Evolutionary conservation across 1,140 invertebrate genomes (phyloP).

Genomic region (Drosophila erecta): DNA sequence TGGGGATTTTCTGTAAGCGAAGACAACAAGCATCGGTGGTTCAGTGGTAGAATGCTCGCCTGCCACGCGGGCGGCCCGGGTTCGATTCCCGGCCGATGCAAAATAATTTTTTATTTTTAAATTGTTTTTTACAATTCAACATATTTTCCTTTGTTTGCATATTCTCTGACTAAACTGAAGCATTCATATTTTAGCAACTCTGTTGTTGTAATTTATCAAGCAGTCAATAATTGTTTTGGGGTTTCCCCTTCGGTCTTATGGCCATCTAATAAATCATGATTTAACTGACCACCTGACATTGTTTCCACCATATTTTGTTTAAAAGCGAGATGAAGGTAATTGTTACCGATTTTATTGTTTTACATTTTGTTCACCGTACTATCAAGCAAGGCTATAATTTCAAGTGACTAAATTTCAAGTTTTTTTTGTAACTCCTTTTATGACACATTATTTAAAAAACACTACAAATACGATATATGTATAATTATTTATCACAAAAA

Average conservation of each 20-base stretch:
- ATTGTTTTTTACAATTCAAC: too few relatives aligned
- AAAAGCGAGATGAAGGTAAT: background rate
- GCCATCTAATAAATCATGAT: constrained; percentile 31
- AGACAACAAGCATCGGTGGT: constrained; percentile 86
- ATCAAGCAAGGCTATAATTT: background rate
- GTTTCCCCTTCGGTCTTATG: constrained; percentile 23
- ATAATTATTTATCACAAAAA: too few relatives aligned
- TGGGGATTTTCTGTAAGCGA: fast-evolving
- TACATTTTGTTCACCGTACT: background rate
- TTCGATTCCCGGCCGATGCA: constrained; percentile 94
- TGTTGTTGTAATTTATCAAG: constrained; percentile 22
- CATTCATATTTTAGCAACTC: constrained; percentile 23
- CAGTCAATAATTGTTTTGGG: constrained; percentile 25
- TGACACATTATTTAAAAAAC: too few relatives aligned
- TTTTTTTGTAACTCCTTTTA: background rate
- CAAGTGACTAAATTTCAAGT: background rate
- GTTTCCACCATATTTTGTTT: background rate
- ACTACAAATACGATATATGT: too few relatives aligned
- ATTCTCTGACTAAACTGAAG: constrained; percentile 13
- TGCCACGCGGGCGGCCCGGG: constrained; percentile 94
- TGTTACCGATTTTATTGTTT: background rate
- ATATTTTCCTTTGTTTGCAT: constrained; percentile 12
- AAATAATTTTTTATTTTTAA: constrained; percentile 32
- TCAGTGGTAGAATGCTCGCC: constrained; percentile 91
- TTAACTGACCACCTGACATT: background rate